These are phyloP conservation scores for Sebastolobus altivelis DNA, from an alignment of 2,797 vertebrate genomes.

Conservation along the genomic window DNA sequence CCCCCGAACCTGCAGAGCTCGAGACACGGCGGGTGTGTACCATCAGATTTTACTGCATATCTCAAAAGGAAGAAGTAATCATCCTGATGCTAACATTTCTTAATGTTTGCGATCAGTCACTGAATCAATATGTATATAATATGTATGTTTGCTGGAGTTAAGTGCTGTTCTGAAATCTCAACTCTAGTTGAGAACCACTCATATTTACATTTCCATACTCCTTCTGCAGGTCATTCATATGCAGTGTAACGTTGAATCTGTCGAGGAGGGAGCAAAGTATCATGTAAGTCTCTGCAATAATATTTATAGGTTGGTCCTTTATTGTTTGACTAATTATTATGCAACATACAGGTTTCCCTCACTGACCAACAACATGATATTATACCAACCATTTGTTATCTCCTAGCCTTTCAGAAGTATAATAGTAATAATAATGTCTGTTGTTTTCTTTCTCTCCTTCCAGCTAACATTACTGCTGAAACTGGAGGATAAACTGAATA, in stretches of 20 bases:
- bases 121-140: background rate
- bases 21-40: slow-evolving; percentile 92
- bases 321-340: background rate
- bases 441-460: slow-evolving; percentile 33
- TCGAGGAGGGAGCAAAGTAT: slow-evolving; percentile 94
- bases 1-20: slow-evolving; percentile 94
- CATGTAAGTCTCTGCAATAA: slow-evolving; percentile 85
- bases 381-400: background rate
- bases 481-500: slow-evolving; percentile 98
- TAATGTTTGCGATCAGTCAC: background rate
- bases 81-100: background rate
- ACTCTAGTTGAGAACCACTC: background rate
- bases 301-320: background rate
- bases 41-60: background rate
- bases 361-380: background rate
- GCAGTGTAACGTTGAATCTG: slow-evolving; percentile 95
- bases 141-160: background rate
- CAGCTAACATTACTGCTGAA: slow-evolving; percentile 96
- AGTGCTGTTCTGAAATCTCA: background rate
- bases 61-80: background rate
- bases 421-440: background rate
- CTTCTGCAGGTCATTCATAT: slow-evolving; percentile 91
- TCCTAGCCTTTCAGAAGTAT: background rate
- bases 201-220: background rate
- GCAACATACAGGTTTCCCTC: background rate